Conservation (phyloP, 2,797 vertebrate species). For the Enteromius paludinosus region DNA sequence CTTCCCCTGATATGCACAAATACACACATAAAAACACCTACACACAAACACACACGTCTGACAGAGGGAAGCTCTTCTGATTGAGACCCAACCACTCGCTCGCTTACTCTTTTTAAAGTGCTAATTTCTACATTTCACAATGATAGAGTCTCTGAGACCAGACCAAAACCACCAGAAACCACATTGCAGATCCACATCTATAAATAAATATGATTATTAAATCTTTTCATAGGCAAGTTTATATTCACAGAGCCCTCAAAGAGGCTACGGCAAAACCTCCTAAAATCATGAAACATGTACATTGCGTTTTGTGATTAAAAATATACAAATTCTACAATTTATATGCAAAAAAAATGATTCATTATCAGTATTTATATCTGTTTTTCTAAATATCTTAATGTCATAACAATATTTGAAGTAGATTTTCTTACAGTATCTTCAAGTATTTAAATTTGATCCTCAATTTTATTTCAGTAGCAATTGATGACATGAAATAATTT, state of each 20-base stretch:
- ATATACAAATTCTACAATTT: background rate
- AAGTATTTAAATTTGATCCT: background rate
- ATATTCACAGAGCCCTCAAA: constrained; percentile 18
- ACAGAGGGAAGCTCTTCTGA: constrained; percentile 79
- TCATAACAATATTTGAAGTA: background rate
- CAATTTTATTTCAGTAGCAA: background rate
- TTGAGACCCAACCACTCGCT: constrained; percentile 69
- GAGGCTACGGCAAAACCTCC: background rate
- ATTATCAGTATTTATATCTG: background rate
- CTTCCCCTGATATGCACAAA: constrained; percentile 28
- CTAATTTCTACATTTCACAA: constrained; percentile 76
- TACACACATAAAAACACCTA: constrained; percentile 25
- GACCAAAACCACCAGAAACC: background rate
- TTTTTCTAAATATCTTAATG: background rate
- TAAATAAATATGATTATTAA: background rate
- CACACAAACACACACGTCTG: constrained; percentile 51
- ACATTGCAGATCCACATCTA: background rate
- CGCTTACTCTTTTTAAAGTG: constrained; percentile 73
- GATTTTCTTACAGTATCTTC: background rate
- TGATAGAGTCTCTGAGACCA: constrained; percentile 38
- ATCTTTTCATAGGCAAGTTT: constrained; percentile 26
- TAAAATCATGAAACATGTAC: background rate
- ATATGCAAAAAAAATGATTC: background rate
- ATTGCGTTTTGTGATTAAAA: background rate
- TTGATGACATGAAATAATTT: background rate